phyloP scores from a whole-genome alignment of 1,140 invertebrate genomes.

The Episyrphus balteatus region DNA sequence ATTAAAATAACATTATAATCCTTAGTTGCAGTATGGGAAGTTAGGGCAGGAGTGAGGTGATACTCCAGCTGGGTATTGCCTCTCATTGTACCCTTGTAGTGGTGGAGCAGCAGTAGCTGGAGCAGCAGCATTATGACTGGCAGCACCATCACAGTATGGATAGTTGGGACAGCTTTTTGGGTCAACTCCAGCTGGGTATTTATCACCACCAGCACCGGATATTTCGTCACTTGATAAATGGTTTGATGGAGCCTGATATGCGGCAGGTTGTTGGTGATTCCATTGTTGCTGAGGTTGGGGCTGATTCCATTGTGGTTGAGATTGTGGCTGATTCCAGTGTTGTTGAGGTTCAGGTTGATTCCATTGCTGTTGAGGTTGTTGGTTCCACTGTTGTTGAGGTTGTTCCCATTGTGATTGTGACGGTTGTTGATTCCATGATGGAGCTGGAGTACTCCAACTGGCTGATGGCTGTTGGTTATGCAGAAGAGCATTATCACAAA shows the following conservation, averaged over 20 bases:
- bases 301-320: background rate
- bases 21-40: conserved; percentile 14
- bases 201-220: background rate
- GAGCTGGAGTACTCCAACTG: conserved; percentile 20
- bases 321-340: background rate
- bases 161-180: conserved; percentile 17
- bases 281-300: too few relatives aligned
- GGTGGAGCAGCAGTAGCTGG: conserved; percentile 1
- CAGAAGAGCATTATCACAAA: conserved; percentile 12
- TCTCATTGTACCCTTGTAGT: conserved; percentile 5
- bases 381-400: too few relatives aligned
- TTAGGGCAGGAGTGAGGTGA: conserved; percentile 15
- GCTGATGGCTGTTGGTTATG: conserved; percentile 11
- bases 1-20: too few relatives aligned
- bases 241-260: conserved; percentile 7
- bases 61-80: conserved; percentile 17
- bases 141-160: conserved; percentile 11
- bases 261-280: conserved; percentile 1
- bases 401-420: too few relatives aligned
- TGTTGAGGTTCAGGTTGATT: background rate
- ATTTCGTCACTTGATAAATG: too few relatives aligned
- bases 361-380: too few relatives aligned
- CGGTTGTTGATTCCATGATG: conserved; percentile 22
- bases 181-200: conserved; percentile 16
- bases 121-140: background rate